Evolutionary conservation across 2,113 vertebrate species (phyloP), one percentile per base, ranked within the genome.

Genomic region (Pipra filicauda): DNA sequence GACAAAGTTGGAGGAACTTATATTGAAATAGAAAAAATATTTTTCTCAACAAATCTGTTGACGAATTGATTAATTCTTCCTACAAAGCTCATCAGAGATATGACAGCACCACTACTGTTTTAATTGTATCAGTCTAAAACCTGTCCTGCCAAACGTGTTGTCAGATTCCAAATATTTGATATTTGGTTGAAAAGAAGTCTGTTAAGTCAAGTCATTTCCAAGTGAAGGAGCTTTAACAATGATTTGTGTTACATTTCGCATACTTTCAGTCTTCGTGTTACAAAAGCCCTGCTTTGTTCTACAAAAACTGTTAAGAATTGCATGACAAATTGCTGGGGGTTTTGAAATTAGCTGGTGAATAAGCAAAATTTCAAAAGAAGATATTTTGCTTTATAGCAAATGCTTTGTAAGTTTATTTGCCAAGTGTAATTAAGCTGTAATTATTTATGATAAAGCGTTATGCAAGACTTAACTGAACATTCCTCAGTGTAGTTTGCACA

Each of bases 341-440:
- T 73, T 76, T 61, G 35, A 27, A 95, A 70, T 55, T 33, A 88
- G 30, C 27, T 61, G 39, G 52, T 79, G 41, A 91, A 75, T 26
- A 65, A 79, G 35, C 3, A 94, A 62, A 83, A 73, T 74, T 86
- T 89, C 48, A 24, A 46, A 85, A 84, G 20, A 54, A 48, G 26
- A 43, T 51, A 15, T 77, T 77, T 84, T 74, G 3, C 23, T 80
- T 80, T 67, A 35, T 52, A 71, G 12, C 9, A 77, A 91, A 59
- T 64, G 39, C 30, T 77, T 67, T 78, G 9, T 43, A 79, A 71
- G 22, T 86, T 88, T 80, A 48, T 83, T 93, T 93, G 59, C 61
- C 51, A 59, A 58, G 55, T 71, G 59, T 86, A 91, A 28, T 88
- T 94, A 89, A 88, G 51, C 51, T 84, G 51, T 59, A 92, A 81